Percentiles rank a stretch among this genome's conserved stretches.
Conservation (phyloP, 2,888 invertebrate species). For the Halictus quadricinctus region DNA sequence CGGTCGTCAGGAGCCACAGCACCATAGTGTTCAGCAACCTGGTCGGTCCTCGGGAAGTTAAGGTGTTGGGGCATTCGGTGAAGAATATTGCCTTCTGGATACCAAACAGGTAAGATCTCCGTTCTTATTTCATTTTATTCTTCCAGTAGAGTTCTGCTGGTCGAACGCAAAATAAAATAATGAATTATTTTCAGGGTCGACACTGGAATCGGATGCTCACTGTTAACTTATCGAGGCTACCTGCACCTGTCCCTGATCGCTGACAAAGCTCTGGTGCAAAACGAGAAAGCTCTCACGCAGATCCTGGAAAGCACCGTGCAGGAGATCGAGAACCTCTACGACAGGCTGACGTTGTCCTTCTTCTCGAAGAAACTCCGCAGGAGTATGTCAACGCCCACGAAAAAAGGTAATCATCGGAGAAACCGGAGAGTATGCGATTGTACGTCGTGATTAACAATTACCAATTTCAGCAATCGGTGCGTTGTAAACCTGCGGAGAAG, state of each 20-base stretch:
- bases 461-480: slow-evolving; percentile 69
- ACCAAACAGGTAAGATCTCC: slow-evolving; percentile 83
- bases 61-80: slow-evolving; percentile 81
- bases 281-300: slow-evolving; percentile 78
- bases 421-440: too few species aligned
- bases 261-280: slow-evolving; percentile 82
- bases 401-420: slow-evolving; percentile 56
- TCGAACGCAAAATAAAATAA: background rate
- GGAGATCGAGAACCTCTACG: slow-evolving; percentile 79
- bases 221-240: slow-evolving; percentile 83
- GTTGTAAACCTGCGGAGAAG: slow-evolving; percentile 56
- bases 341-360: slow-evolving; percentile 67
- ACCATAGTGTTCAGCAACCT: slow-evolving; percentile 84
- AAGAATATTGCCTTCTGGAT: slow-evolving; percentile 84
- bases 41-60: slow-evolving; percentile 82
- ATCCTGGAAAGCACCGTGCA: slow-evolving; percentile 82
- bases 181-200: slow-evolving; percentile 55
- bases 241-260: slow-evolving; percentile 83
- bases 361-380: slow-evolving; percentile 59
- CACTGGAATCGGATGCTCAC: slow-evolving; percentile 83
- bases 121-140: background rate
- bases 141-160: background rate
- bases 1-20: slow-evolving; percentile 82
- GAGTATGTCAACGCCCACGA: slow-evolving; percentile 67
- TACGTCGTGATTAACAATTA: background rate